A percentile compares a stretch with the other conserved stretches of the same genome.
These are phyloP conservation scores for Pogona vitticeps DNA, from an alignment of 2,113 vertebrate species.

Conservation along the genomic window DNA sequence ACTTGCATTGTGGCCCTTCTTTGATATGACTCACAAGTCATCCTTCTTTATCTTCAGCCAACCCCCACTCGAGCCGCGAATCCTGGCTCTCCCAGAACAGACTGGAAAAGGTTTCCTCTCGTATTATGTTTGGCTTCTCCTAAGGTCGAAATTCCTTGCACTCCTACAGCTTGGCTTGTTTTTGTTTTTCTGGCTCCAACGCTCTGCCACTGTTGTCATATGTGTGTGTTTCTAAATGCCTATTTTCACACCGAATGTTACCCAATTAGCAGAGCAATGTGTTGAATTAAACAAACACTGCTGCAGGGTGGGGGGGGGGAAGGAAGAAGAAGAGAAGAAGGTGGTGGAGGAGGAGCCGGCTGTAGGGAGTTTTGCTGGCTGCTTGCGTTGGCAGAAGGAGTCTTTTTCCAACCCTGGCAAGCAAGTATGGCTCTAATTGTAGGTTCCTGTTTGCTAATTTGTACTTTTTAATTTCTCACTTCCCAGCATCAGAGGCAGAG, in stretches of 20 bases:
- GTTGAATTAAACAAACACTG: constrained; percentile 81
- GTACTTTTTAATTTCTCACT: constrained; percentile 50
- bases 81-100: not conserved
- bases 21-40: not conserved
- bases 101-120: not conserved
- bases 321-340: not conserved
- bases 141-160: constrained; percentile 43
- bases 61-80: not conserved
- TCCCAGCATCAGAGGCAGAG: not conserved
- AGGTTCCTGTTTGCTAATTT: constrained; percentile 34
- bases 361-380: constrained; percentile 39
- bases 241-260: constrained; percentile 79
- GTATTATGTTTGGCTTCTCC: not conserved
- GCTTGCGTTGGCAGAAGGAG: constrained; percentile 68
- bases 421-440: constrained; percentile 43
- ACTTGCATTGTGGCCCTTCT: too few species aligned
- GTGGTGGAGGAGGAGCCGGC: constrained; percentile 23
- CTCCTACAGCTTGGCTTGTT: constrained; percentile 70
- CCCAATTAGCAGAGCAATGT: constrained; percentile 82
- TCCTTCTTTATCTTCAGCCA: too few species aligned
- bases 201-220: constrained; percentile 50
- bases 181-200: constrained; percentile 47
- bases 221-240: constrained; percentile 72
- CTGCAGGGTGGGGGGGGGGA: too few species aligned
- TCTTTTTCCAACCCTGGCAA: constrained; percentile 51